phyloP scores from a whole-genome alignment of 2,113 vertebrate genomes.

The Cathartes aura region DNA sequence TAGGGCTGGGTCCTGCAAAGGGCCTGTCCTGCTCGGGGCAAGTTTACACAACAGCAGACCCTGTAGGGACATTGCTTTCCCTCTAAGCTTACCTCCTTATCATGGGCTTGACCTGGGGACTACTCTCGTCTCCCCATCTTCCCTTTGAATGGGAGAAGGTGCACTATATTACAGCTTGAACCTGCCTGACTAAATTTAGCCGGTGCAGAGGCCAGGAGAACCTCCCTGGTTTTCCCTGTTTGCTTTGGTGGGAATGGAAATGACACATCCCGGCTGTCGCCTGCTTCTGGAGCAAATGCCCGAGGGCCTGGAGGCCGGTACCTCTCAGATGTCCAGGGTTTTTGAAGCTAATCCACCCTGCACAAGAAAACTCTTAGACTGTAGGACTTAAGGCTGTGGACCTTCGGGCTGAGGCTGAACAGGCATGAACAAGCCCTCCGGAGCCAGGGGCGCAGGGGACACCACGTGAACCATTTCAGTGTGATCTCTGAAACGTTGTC shows the following conservation, averaged over 20 bases:
- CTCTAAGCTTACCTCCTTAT: not conserved
- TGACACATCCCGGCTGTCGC: not conserved
- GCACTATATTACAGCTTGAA: not conserved
- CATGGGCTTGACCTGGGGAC: not conserved
- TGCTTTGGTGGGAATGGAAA: not conserved
- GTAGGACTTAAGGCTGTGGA: not conserved
- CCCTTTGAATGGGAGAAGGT: not conserved
- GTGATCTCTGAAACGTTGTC: not conserved
- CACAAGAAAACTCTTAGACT: not conserved
- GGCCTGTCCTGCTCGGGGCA: fast-evolving
- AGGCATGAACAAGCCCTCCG: not conserved
- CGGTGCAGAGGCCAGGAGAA: not conserved
- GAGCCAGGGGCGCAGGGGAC: not conserved
- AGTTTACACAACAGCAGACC: not conserved
- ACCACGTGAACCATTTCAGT: not conserved
- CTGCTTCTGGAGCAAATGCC: not conserved
- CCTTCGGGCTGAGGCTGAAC: not conserved
- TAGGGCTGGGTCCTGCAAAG: not conserved
- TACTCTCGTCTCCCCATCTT: not conserved
- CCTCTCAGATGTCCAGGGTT: not conserved
- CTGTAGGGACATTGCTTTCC: not conserved
- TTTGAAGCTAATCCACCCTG: not conserved
- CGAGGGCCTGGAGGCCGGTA: not conserved
- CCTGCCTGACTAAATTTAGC: not conserved
- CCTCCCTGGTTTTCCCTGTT: not conserved